Conservation (phyloP, 2,888 invertebrate genomes). For the Cordylochernes scorpioides region DNA sequence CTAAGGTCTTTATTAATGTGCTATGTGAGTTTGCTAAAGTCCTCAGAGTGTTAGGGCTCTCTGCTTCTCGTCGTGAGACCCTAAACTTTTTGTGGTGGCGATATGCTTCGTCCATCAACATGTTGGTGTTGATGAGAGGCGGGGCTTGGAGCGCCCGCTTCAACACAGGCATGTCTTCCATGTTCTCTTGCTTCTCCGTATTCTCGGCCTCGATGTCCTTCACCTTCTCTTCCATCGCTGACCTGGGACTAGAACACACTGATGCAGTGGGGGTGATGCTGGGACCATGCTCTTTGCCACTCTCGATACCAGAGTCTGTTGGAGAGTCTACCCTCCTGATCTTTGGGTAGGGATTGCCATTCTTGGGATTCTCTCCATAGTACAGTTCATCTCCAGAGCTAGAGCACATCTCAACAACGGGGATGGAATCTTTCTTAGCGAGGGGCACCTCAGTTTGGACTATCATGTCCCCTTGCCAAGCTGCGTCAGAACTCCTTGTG, state of each 20-base stretch:
- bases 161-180: conserved; percentile 73
- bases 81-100: conserved; percentile 87
- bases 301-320: conserved; percentile 75
- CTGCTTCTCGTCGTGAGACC: conserved; percentile 14
- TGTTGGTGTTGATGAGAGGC: conserved; percentile 57
- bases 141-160: conserved; percentile 76
- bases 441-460: conserved; percentile 5
- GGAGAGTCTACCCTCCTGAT: conserved; percentile 42
- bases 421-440: conserved; percentile 4
- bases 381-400: conserved; percentile 38
- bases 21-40: conserved; percentile 25
- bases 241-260: conserved; percentile 25
- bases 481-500: conserved; percentile 12
- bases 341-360: conserved; percentile 9
- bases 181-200: conserved; percentile 28
- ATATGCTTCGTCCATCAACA: conserved; percentile 73
- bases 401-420: conserved; percentile 26
- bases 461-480: conserved; percentile 4
- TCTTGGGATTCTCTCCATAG: conserved; percentile 12
- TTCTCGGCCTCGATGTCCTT: conserved; percentile 26
- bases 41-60: conserved; percentile 11
- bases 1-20: conserved; percentile 59
- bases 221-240: conserved; percentile 31
- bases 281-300: conserved; percentile 52
- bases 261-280: conserved; percentile 14